Evolutionary conservation across 2,113 vertebrate genomes (phyloP), one percentile per base, ranked within the genome.

Genomic region (Microtus pennsylvanicus): DNA sequence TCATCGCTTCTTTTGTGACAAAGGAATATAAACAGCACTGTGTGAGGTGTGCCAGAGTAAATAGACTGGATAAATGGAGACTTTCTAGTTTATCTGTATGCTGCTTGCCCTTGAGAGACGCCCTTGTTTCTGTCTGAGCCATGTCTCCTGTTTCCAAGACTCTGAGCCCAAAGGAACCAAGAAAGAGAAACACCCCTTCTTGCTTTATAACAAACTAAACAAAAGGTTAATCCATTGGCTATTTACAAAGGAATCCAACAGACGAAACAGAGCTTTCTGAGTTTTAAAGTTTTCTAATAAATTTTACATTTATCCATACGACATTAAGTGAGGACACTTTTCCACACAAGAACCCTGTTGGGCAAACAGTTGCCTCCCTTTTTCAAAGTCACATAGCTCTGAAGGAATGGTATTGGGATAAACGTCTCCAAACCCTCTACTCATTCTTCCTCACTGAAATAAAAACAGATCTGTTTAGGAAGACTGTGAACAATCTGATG

Each of bases 221-320:
- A 61, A 82, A 81, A 52, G 1, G 30, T 87, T 96, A 89, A 92
- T 80, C 45, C 0, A 14, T 19, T 95, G 61, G 21, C 16, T 63
- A 91, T 78, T 91, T 89, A 50, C 69, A 95, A 94, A 94, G 63
- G 42, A 72, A 95, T 92, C 91, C 78, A 80, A 94, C n/a, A 80
- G 28, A 35, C 38, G 87, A 94, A 91, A 76, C 30, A 50, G 69
- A 77, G 42, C 55, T 75, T 93, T 78, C 42, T 6, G 74, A 28
- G 19, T 91, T 91, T 76, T 24, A 93, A 77, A 67, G 69, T 86
- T 88, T 76, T 72, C 61, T 89, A 89, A 85, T 87, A 38, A 82
- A 69, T 38, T 74, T 85, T 67, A 74, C 35, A 93, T 26, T 47
- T 30, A 82, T 16, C 17, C 47, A 74, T 5, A 80, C 42, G 42